Percentiles rank a stretch among this genome's conserved stretches.
phyloP scores from a whole-genome alignment of 2,113 vertebrate genomes.

The Tyrannus savana region DNA sequence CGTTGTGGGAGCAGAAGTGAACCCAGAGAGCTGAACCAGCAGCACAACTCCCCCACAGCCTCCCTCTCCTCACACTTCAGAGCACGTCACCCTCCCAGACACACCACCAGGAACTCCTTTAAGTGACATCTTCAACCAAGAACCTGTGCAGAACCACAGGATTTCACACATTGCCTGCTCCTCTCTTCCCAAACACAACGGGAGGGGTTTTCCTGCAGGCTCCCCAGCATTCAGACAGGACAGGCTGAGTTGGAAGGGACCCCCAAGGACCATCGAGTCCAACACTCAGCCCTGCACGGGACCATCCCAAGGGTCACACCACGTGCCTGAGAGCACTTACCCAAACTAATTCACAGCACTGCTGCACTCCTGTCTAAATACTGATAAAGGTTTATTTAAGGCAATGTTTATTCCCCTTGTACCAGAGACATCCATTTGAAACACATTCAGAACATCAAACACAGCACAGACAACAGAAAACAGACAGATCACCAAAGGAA shows the following conservation, averaged over 20 bases:
- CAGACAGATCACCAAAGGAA: not conserved
- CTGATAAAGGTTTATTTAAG: not conserved
- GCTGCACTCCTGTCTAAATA: not conserved
- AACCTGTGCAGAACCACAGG: not conserved
- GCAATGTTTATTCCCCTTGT: not conserved
- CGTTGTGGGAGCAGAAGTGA: not conserved
- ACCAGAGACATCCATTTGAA: not conserved
- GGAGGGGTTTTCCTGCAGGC: fast-evolving
- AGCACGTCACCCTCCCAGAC: not conserved
- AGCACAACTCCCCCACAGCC: not conserved
- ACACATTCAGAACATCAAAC: not conserved
- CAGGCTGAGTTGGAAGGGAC: not conserved
- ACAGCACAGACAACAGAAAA: not conserved
- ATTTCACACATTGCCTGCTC: not conserved
- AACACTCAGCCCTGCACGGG: not conserved
- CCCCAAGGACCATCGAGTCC: not conserved
- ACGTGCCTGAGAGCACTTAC: not conserved
- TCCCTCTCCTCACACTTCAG: not conserved
- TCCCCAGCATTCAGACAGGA: fast-evolving
- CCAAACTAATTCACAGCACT: not conserved
- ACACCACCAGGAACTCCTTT: not conserved
- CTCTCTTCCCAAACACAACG: fast-evolving
- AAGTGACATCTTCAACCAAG: not conserved
- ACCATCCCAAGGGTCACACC: not conserved
- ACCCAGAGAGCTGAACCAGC: not conserved